Evolutionary conservation across 2,797 vertebrate genomes (phyloP).

Genomic region (Amazonetta brasiliensis): DNA sequence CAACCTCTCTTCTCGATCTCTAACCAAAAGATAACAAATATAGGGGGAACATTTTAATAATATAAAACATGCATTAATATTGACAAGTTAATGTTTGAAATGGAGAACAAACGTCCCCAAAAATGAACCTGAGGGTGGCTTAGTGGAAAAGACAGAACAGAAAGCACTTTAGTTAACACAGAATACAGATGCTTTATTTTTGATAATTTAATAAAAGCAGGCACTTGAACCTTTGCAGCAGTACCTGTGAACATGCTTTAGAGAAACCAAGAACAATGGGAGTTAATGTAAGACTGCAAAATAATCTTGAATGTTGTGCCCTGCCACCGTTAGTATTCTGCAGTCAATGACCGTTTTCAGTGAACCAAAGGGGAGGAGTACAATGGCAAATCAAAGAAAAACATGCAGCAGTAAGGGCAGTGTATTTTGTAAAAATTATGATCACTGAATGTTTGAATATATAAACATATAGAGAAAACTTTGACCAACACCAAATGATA

Average conservation of each 20-base stretch:
- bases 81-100: not conserved
- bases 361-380: not conserved
- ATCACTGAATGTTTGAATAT: not conserved
- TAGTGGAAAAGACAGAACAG: not conserved
- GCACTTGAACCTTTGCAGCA: not conserved
- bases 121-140: not conserved
- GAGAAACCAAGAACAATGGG: not conserved
- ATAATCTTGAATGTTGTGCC: not conserved
- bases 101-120: not conserved
- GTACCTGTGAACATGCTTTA: not conserved
- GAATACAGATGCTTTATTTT: not conserved
- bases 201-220: not conserved
- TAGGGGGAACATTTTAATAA: not conserved
- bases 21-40: constrained; percentile 51
- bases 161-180: not conserved
- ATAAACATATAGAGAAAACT: not conserved
- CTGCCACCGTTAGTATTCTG: not conserved
- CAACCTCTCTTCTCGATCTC: constrained; percentile 94
- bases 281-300: not conserved
- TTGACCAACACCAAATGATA: not conserved
- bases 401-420: not conserved
- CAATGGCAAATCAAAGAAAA: accelerated
- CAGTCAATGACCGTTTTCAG: not conserved
- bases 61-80: not conserved
- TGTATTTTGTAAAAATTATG: not conserved